Base-by-base conservation (phyloP, 2,888 invertebrate genomes). In the Lutraria lutraria region DNA sequence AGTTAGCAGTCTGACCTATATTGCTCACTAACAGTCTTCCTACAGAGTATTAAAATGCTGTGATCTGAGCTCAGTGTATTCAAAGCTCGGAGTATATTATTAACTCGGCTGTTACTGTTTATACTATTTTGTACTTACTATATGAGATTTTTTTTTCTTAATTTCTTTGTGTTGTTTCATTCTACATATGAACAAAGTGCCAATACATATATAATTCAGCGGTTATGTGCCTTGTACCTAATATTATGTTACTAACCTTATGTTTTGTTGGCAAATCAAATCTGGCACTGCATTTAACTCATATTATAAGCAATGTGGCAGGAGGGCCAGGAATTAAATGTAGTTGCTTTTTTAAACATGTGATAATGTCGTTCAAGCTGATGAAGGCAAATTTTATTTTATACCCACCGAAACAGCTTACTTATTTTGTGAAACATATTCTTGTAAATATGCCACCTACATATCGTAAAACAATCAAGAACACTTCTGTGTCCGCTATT, bases 171-270 rank as follows among this genome's bases (percentile, higher is more conserved):
- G 76, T 76, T 88, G 72, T 89, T 83, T 88, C 34, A 85, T 76
- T 76, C 79, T 63, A 52, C 54, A 83, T 72, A 83, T 79, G 85
- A 87, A 82, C 85, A 13, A 91, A 91, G 91, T 91, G 91, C 91
- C 91, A 91, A 91, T 86, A 86, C 79, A 80, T 83, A 89, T 83
- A 83, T 88, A 83, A 43, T 84, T 83, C 88, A 87, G 86, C 60
- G 83, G 80, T 85, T 88, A 82, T 85, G 91, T 91, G 91, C 91
- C 91, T 91, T 91, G 91, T 54, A 34, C 86, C 88, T 89, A 91
- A 89, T 91, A 82, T 80, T 85, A 85, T 83, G 88, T 86, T 88
- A 88, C 87, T 88, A 88, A 88, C 87, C 29, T 34, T 25, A n/a
- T 85, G 60, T 80, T 56, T 80, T 56, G 60, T 25, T 80, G 60